phyloP scores from a whole-genome alignment of 2,797 vertebrate genomes.

The Hapalemur alaotrensis region DNA sequence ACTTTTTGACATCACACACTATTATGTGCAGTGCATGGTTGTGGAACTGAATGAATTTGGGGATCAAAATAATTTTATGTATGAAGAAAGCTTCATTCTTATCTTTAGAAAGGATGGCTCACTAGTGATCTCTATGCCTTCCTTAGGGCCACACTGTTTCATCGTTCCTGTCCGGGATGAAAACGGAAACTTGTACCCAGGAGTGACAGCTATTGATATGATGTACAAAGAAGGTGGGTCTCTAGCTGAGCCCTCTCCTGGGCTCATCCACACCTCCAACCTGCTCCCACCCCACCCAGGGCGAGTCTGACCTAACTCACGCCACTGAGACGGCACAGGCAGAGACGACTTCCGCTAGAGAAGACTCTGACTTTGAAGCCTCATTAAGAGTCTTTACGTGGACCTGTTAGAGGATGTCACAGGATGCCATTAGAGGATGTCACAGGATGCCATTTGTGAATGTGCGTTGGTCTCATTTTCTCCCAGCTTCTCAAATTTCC shows the following conservation, averaged over 20 bases:
- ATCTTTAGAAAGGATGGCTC: not conserved
- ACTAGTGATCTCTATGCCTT: not conserved
- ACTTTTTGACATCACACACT: not conserved
- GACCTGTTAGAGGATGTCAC: no score
- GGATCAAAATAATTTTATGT: not conserved
- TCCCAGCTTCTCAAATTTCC: not conserved
- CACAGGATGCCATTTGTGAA: not conserved
- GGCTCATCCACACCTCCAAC: not conserved
- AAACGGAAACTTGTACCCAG: conserved; percentile 75
- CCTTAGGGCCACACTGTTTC: conserved; percentile 83
- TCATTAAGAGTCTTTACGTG: not conserved
- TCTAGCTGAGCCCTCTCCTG: not conserved
- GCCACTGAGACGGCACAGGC: not conserved
- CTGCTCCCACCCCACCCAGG: not conserved
- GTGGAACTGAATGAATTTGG: not conserved
- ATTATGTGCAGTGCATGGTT: not conserved
- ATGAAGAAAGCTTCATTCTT: not conserved
- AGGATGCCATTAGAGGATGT: no score
- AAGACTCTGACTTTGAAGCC: not conserved
- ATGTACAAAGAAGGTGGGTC: conserved; percentile 83
- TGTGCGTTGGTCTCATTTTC: not conserved
- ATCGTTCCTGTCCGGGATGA: conserved; percentile 80
- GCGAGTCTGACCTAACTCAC: not conserved
- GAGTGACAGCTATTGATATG: conserved; percentile 82
- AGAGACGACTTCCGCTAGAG: not conserved